Evolutionary conservation across 2,888 invertebrate species (phyloP).

Genomic region (Lepetodrilus schrolli): DNA sequence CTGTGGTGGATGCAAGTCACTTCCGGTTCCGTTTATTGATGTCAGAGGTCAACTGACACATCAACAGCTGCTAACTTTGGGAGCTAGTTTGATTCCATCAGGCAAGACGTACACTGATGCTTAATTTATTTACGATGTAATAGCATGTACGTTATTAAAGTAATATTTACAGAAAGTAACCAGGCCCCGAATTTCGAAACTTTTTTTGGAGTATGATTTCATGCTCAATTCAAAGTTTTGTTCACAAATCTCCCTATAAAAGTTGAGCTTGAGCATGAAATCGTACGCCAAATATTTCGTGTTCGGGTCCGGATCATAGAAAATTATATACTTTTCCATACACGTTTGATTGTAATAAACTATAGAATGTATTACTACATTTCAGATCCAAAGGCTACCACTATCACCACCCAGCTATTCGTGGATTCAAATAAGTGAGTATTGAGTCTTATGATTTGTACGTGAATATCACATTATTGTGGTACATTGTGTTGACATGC

Average conservation of each 20-base stretch:
- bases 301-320: no score
- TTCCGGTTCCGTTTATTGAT: background rate
- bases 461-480: background rate
- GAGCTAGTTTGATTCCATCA: background rate
- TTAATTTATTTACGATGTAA: background rate
- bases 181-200: no score
- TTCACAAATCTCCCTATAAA: no score
- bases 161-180: no score
- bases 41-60: constrained; percentile 1
- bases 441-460: background rate
- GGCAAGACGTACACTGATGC: no score
- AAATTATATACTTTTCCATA: no score
- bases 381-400: background rate
- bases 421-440: background rate
- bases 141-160: background rate
- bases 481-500: no score
- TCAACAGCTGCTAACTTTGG: background rate
- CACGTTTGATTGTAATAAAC: background rate
- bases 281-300: no score
- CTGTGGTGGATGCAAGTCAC: constrained; percentile 21
- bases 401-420: background rate
- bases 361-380: background rate
- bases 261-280: no score
- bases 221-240: no score
- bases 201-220: no score